phyloP scores from a whole-genome alignment of 2,113 vertebrate species.

The Pterophyllum scalare region DNA sequence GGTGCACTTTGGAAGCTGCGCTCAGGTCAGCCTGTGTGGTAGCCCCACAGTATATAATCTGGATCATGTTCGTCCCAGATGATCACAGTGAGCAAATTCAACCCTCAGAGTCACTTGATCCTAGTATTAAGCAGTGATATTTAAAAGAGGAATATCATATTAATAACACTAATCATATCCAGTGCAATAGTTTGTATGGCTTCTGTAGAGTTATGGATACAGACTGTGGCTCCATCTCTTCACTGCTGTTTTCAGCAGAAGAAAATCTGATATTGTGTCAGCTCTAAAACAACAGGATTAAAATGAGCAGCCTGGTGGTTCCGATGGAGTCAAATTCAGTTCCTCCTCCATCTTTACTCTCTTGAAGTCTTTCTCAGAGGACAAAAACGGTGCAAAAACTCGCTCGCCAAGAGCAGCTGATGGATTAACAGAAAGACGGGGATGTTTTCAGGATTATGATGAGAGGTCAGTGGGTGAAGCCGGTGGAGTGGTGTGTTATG shows the following conservation, averaged over 20 bases:
- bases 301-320: no score
- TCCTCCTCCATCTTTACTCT: no score
- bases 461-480: conserved; percentile 19
- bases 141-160: neutral
- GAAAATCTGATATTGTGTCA: no score
- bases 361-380: neutral
- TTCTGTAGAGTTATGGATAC: no score
- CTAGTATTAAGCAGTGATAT: neutral
- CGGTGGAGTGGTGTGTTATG: neutral
- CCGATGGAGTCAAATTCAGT: no score
- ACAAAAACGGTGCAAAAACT: neutral
- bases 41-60: no score
- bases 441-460: conserved; percentile 16
- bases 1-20: no score
- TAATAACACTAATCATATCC: neutral
- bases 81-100: neutral
- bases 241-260: no score
- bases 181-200: neutral
- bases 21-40: neutral
- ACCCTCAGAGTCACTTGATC: neutral
- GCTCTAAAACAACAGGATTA: no score
- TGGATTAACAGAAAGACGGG: neutral
- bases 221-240: no score
- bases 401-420: conserved; percentile 5
- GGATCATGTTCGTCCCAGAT: neutral